Percentiles rank a stretch among this genome's conserved stretches.
phyloP scores from a whole-genome alignment of 2,888 invertebrate genomes.

The Prenolepis imparis region DNA sequence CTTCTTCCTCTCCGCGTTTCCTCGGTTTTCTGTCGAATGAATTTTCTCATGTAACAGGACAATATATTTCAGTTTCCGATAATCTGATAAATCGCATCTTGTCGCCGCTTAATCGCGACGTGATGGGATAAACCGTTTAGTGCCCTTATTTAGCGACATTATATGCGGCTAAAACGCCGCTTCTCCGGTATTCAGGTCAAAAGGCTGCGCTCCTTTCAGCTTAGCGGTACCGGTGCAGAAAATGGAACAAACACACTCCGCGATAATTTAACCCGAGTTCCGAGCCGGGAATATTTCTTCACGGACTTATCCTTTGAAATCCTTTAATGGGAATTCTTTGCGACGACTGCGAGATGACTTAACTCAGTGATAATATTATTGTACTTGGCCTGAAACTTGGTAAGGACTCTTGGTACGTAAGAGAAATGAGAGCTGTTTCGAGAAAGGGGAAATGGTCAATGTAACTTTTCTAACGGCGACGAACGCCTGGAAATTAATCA shows the following conservation, averaged over 20 bases:
- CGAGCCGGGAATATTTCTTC: conserved; percentile 33
- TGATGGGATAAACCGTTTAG: conserved; percentile 41
- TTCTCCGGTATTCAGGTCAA: conserved; percentile 57
- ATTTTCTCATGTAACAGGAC: neutral
- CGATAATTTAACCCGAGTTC: conserved; percentile 69
- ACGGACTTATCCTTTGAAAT: conserved; percentile 73
- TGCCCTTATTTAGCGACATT: conserved; percentile 51
- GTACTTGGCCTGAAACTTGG: conserved; percentile 59
- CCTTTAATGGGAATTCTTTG: conserved; percentile 74
- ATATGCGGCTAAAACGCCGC: conserved; percentile 38
- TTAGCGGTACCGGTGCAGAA: conserved; percentile 30
- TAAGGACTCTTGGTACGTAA: conserved; percentile 66
- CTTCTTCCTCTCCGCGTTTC: neutral
- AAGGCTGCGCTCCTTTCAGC: conserved; percentile 37
- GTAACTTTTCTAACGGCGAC: conserved; percentile 11
- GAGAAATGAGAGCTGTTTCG: conserved; percentile 57
- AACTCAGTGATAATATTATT: conserved; percentile 74
- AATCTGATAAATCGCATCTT: conserved; percentile 45
- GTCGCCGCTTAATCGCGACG: conserved; percentile 43
- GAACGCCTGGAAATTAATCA: conserved; percentile 40
- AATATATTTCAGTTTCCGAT: conserved; percentile 19
- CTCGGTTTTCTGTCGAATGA: neutral
- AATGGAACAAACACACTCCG: conserved; percentile 60
- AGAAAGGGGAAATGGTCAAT: conserved; percentile 33
- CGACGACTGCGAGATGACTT: conserved; percentile 66